These are phyloP conservation scores for Dromococcyx pavoninus DNA, from an alignment of 2,797 vertebrate species.

Conservation along the genomic window DNA sequence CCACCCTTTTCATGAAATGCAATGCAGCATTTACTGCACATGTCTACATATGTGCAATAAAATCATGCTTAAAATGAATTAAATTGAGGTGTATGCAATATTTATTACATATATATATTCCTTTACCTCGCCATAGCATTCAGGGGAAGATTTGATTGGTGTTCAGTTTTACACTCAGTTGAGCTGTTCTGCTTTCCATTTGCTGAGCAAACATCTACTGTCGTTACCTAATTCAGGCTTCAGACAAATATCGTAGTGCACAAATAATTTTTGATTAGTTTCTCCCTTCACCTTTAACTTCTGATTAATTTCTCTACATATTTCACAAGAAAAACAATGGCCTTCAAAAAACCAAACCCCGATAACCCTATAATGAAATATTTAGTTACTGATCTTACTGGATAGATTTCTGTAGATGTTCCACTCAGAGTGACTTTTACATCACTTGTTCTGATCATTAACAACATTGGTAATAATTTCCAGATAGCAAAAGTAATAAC, in stretches of 20 bases:
- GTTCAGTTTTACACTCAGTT: neutral
- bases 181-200: constrained; percentile 6
- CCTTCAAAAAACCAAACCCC: neutral
- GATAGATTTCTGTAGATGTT: neutral
- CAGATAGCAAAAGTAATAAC: neutral
- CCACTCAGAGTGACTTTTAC: neutral
- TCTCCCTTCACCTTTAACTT: constrained; percentile 32
- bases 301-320: neutral
- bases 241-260: neutral
- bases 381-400: neutral
- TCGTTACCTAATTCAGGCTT: constrained; percentile 37
- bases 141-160: neutral
- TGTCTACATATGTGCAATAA: neutral
- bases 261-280: neutral
- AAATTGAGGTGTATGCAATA: neutral
- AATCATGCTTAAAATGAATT: neutral
- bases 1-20: neutral
- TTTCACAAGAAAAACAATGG: neutral
- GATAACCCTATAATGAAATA: neutral
- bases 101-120: neutral
- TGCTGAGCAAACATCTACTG: constrained; percentile 38
- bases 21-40: neutral
- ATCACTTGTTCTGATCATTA: neutral
- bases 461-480: neutral
- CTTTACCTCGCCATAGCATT: neutral